These are phyloP conservation scores for Colletes collaris DNA, from an alignment of 2,888 invertebrate genomes.

Conservation along the genomic window DNA sequence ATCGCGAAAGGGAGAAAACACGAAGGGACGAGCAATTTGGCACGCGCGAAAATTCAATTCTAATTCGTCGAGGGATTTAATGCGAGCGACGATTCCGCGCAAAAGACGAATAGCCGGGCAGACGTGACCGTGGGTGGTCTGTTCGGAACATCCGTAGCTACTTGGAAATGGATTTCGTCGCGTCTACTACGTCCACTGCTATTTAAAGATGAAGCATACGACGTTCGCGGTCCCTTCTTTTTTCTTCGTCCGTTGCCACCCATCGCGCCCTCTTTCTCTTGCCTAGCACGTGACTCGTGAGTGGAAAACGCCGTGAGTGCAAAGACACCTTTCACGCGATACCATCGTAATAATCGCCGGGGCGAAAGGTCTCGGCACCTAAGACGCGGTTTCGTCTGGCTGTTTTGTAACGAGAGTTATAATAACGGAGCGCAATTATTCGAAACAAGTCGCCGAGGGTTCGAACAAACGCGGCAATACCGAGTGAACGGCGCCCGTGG, in stretches of 20 bases:
- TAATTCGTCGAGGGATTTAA: conserved; percentile 38
- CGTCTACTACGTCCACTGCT: conserved; percentile 65
- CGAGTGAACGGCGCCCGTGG: conserved; percentile 36
- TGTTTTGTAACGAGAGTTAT: conserved; percentile 54
- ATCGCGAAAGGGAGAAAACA: no score
- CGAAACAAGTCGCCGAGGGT: conserved; percentile 38
- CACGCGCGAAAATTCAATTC: conserved; percentile 35
- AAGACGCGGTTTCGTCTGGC: conserved; percentile 47
- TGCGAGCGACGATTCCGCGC: conserved; percentile 26
- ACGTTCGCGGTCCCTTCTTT: conserved; percentile 49
- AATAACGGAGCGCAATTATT: conserved; percentile 57
- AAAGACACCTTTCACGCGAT: conserved; percentile 78
- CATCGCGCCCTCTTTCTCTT: conserved; percentile 61
- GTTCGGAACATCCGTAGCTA: conserved; percentile 61
- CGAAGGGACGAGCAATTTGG: conserved; percentile 9
- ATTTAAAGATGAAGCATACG: conserved; percentile 69
- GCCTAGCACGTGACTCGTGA: conserved; percentile 66
- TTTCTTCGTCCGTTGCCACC: conserved; percentile 55
- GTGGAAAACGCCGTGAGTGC: conserved; percentile 76
- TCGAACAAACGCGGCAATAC: background rate
- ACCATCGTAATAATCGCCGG: conserved; percentile 65
- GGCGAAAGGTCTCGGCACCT: conserved; percentile 65
- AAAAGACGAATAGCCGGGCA: conserved; percentile 31
- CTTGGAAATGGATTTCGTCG: conserved; percentile 72
- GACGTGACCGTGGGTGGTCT: conserved; percentile 66